phyloP scores from a whole-genome alignment of 2,888 invertebrate genomes.

The Plagiodera versicolora region DNA sequence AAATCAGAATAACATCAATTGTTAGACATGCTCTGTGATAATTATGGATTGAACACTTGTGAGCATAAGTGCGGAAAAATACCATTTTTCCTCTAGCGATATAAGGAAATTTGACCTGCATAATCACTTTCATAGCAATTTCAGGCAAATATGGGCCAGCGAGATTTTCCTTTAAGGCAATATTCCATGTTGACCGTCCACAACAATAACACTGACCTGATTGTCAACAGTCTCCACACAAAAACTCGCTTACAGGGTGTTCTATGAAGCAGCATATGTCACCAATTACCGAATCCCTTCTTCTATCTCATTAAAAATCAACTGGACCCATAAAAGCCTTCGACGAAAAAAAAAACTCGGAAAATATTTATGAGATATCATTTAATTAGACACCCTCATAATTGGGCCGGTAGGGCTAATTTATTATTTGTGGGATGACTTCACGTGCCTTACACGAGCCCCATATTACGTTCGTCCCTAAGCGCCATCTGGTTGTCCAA shows the following conservation, averaged over 20 bases:
- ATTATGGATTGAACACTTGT: slow-evolving; percentile 9
- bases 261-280: background rate
- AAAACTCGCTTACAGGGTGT: background rate
- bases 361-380: slow-evolving; percentile 45
- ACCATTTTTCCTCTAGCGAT: slow-evolving; percentile 12
- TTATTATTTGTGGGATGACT: slow-evolving; percentile 39
- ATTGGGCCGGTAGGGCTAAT: slow-evolving; percentile 41
- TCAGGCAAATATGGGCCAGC: slow-evolving; percentile 13
- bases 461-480: background rate
- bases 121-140: slow-evolving; percentile 13
- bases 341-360: slow-evolving; percentile 27
- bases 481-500: slow-evolving; percentile 48
- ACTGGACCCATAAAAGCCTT: slow-evolving; percentile 21
- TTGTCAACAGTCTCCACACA: background rate
- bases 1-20: too few relatives aligned
- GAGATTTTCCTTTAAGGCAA: slow-evolving; percentile 10
- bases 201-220: background rate
- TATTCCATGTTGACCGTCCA: slow-evolving; percentile 1
- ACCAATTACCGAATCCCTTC: background rate
- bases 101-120: slow-evolving; percentile 14
- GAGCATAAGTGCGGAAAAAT: slow-evolving; percentile 1
- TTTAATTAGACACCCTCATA: slow-evolving; percentile 47
- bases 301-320: background rate
- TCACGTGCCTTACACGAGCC: slow-evolving; percentile 50
- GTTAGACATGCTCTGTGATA: slow-evolving; percentile 1